Base-by-base conservation (phyloP, 1,140 invertebrate genomes). In the Vanessa atalanta region DNA sequence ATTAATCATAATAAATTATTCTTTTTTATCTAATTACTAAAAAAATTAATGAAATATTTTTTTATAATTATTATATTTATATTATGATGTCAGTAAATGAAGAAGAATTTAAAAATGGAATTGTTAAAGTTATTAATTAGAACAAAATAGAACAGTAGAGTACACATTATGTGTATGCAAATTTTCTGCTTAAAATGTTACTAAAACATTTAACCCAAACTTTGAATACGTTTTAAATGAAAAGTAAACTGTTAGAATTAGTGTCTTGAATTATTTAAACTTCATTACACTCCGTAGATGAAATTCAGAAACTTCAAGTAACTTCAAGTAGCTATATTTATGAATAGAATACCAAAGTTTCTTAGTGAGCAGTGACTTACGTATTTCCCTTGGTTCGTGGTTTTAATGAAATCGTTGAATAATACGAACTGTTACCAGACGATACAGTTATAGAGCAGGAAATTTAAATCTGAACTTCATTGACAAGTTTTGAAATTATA, bases 181-280 rank as follows among this genome's bases (percentile, higher is more conserved):
- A 43, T 43, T 43, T 9, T 43, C 9, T 8, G 37, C 7, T 9
- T 43, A 43, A 43, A 43, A 43, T 43, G 9, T 43, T 43, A 43
- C 9, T 11, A 43, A 43, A 43, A 43, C 7, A 9, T 43, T 43
- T 43, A 43, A 43, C 37, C 37, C 37, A 11, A 31, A 43, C 37
- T 9, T 43, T 43, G 37, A 43, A 43, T 43, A 43, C 9, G 9
- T 43, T 43, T 8, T 43, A 43, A 43, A 43, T 43, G n/a, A 53
- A 53, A 53, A 23, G 57, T 70, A 48, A 47, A 47, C 47, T 51
- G 14, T 43, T 69, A 47, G 12, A 69, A 55, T 69, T 69, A 60
- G 55, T 71, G 74, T 72, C 72, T 53, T 82, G 78, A 83, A 83
- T 83, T 80, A 80, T 80, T 83, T 80, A 80, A 83, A 79, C 79